Evolutionary conservation across 37 sponge, comb jelly and placozoan genomes (phyloP).

Genomic region (Tethya wilhelma): DNA sequence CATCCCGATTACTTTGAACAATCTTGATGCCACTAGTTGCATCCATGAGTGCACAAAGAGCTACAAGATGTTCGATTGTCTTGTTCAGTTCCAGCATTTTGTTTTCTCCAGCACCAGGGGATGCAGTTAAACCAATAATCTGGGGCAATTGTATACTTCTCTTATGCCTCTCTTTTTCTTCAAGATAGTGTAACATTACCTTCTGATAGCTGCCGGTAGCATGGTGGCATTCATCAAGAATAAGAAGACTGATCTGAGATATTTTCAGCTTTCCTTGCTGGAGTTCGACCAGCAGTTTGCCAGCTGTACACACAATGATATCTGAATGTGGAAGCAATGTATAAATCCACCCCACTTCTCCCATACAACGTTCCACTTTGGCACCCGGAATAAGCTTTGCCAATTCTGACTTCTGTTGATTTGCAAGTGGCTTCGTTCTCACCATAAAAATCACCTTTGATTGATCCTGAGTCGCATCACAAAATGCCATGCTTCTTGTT

Average conservation of each 20-base stretch:
- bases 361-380: constrained; percentile 22
- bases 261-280: constrained; percentile 2
- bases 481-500: not conserved
- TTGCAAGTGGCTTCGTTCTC: constrained; percentile 51
- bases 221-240: constrained; percentile 92
- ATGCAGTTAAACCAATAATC: constrained; percentile 68
- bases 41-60: constrained; percentile 74
- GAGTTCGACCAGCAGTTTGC: constrained; percentile 44
- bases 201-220: constrained; percentile 53
- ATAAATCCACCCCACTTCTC: not conserved
- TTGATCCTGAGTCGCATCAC: not conserved
- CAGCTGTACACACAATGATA: constrained; percentile 70
- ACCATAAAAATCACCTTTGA: constrained; percentile 56
- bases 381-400: constrained; percentile 10
- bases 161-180: constrained; percentile 21
- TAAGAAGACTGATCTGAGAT: constrained; percentile 49
- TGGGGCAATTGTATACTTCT: constrained; percentile 29
- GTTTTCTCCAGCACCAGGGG: constrained; percentile 70
- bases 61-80: constrained; percentile 49
- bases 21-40: constrained; percentile 57
- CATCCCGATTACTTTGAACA: constrained; percentile 39
- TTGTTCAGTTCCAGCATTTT: not conserved
- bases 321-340: constrained; percentile 10
- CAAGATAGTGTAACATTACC: constrained; percentile 50
- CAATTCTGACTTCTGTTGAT: constrained; percentile 49